Percentiles rank a stretch among this genome's conserved stretches.
phyloP scores from a whole-genome alignment of 2,113 vertebrate genomes.

The Entelurus aequoreus region DNA sequence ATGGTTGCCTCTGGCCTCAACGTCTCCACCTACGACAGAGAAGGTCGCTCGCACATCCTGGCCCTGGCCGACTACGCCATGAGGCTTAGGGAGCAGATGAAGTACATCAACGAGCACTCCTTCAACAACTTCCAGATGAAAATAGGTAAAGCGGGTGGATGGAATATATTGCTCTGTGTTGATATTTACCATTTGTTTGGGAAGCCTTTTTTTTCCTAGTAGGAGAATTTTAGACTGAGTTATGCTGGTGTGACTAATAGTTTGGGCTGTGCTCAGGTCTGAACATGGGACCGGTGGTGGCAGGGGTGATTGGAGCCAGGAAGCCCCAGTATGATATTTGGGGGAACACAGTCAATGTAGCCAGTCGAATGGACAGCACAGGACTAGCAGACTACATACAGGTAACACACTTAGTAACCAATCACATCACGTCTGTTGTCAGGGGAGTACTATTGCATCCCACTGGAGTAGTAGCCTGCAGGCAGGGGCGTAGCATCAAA shows the following conservation, averaged over 20 bases:
- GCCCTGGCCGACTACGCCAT: constrained; percentile 90
- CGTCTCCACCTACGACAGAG: constrained; percentile 85
- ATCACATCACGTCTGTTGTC: too few species aligned
- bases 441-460: too few species aligned
- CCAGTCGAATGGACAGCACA: constrained; percentile 96
- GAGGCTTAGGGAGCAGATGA: constrained; percentile 91
- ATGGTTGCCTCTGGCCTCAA: constrained; percentile 94
- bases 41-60: constrained; percentile 84
- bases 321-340: constrained; percentile 96
- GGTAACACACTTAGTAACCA: constrained; percentile 58
- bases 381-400: constrained; percentile 91
- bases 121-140: constrained; percentile 98
- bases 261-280: constrained; percentile 70
- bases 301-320: constrained; percentile 90
- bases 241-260: constrained; percentile 3
- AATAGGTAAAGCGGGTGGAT: constrained; percentile 74
- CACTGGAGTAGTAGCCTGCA: too few species aligned
- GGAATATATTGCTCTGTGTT: background rate
- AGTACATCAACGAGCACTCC: constrained; percentile 92
- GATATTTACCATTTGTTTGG: background rate
- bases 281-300: constrained; percentile 94
- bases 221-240: background rate
- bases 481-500: too few species aligned
- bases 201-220: background rate
- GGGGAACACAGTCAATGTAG: constrained; percentile 96